Evolutionary conservation across 2,888 invertebrate species (phyloP), one percentile per base, ranked within the genome.

Genomic region (Andrena camellia): DNA sequence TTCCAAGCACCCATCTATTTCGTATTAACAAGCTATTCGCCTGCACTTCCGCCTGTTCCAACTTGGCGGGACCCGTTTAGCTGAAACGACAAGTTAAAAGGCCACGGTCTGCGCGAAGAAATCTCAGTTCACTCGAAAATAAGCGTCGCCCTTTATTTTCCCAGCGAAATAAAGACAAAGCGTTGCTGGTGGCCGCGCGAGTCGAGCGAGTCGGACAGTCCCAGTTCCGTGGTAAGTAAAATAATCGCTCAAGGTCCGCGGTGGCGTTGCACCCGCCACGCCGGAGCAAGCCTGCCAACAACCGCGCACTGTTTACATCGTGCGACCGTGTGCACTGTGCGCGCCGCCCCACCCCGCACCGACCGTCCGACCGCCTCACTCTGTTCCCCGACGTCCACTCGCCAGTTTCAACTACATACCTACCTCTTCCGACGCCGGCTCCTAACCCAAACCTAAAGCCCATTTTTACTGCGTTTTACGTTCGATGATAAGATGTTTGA

Each of bases 211-310:
- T 52, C 77, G 72, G 57, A 31, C 33, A 42, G n/a, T 63, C 66
- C 69, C 64, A 85, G 87, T 92, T 92, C 68, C 90, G 90, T 92
- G 57, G 23, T 20, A 20, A 91, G 93, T 93, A 93, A 94, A 93
- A 94, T 93, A 93, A 94, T 93, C 93, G 94, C 90, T 93, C 93
- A 94, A 94, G 94, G 93, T 93, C 93, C 91, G 90, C 88, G 89
- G 92, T 93, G 94, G 93, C 93, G 93, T 93, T 94, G 93, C 93
- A 93, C 93, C 90, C 93, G 91, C 85, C 89, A 86, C 88, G 26
- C 33, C 33, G 20, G 35, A 23, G 57, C 92, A 93, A 92, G 91
- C 89, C 89, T 92, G 91, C 91, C 92, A 92, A 91, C 92, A 91
- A 90, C 90, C 90, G 89, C 89, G 89, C 89, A 90, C 91, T 92